Base-by-base conservation (phyloP, 2,888 invertebrate genomes). In the Cryptus viduatorius region DNA sequence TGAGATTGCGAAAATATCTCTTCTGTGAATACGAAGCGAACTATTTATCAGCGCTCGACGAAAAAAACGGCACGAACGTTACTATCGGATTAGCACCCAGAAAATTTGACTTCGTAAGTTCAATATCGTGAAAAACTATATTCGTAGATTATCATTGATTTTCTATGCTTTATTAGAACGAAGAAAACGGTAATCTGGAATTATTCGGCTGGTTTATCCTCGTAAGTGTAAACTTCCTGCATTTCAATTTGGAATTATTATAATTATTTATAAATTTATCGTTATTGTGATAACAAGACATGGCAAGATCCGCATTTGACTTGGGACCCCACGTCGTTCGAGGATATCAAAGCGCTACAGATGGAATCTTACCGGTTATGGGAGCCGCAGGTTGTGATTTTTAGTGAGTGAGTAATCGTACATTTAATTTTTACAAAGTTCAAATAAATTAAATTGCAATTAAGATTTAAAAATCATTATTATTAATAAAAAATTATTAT, bases 21-120 rank as follows among this genome's bases (percentile, higher is more conserved):
- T 93, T 95, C n/a, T 95, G 95, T 88, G 94, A 94, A 37, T 96
- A 96, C 89, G 94, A 90, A 61, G 0, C 53, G 3, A 16, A 42
- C 0, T 76, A 88, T 2, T 83, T 88, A 53, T 96, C 96, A 0
- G 95, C 95, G 0, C 92, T 93, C 69, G 93, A 95, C 87, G 94
- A 95, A 82, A 94, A 93, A 82, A 94, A 93, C 65, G 94, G 93
- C 67, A 84, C 94, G 0, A 95, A 89, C 8, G 94, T 96, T 0
- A 93, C 91, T 59, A 92, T 96, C 19, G 93, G 94, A 46, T 91
- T 96, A 79, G 92, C 95, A 4, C 90, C 96, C 8, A 95, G 95
- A 90, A 95, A 95, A 84, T 94, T 95, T 56, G 77, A 85, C 16
- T 90, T 91, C 53, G 93, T 93, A 86, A 91, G 91, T 83, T 65